Conservation (phyloP, 2,888 invertebrate species). For the Caenorhabditis sp. region DNA sequence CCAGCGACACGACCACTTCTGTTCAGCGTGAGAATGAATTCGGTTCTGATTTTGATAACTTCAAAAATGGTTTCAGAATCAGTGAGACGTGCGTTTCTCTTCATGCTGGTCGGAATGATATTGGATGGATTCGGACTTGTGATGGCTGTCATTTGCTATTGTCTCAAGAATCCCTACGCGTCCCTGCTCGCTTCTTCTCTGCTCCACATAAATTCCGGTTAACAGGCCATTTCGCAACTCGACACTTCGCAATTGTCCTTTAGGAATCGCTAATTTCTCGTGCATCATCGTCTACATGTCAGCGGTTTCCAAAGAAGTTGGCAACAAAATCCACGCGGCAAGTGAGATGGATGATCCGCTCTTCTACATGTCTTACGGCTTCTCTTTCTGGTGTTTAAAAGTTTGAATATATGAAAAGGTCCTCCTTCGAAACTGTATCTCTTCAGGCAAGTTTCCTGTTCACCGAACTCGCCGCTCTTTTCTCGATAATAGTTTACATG, state of each 20-base stretch:
- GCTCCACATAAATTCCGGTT: slow-evolving; percentile 77
- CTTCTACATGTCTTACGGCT: slow-evolving; percentile 78
- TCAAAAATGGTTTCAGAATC: slow-evolving; percentile 68
- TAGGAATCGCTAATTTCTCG: slow-evolving; percentile 76
- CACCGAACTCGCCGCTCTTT: slow-evolving; percentile 76
- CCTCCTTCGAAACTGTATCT: no score
- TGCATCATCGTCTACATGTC: slow-evolving; percentile 79
- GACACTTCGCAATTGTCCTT: background rate
- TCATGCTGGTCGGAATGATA: slow-evolving; percentile 71
- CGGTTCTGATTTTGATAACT: no score
- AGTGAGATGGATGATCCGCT: slow-evolving; percentile 78
- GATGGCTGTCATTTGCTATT: slow-evolving; percentile 67
- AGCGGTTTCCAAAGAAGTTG: slow-evolving; percentile 77
- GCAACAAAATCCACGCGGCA: slow-evolving; percentile 77
- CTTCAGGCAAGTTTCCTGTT: slow-evolving; percentile 74
- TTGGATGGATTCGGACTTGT: slow-evolving; percentile 60
- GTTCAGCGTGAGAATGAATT: slow-evolving; percentile 72
- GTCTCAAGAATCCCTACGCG: slow-evolving; percentile 70
- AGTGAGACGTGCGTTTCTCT: slow-evolving; percentile 70
- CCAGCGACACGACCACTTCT: slow-evolving; percentile 76
- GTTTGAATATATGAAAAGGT: slow-evolving; percentile 49
- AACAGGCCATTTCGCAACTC: no score
- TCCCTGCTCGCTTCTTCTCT: slow-evolving; percentile 71
- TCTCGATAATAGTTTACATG: slow-evolving; percentile 78
- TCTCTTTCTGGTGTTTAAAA: slow-evolving; percentile 76